Base-by-base conservation (phyloP, 2,113 vertebrate genomes). In the Sula dactylatra region DNA sequence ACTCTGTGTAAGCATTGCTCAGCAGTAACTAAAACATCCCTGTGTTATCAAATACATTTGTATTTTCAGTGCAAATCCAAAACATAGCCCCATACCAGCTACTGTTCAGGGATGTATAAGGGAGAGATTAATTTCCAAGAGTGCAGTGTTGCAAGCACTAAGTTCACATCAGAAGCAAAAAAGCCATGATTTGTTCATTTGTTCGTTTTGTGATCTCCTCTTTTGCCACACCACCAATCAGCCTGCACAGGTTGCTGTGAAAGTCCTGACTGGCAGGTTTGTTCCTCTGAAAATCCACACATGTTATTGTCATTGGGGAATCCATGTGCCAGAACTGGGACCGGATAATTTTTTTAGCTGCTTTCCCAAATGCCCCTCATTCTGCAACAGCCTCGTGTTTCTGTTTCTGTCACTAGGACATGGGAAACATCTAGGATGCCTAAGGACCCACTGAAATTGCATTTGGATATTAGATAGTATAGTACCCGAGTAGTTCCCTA, bases 251-350 rank as follows among this genome's bases (percentile, higher is more conserved):
- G n/a, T 55, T 38, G 58, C 42, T 64, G 14, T 58, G n/a, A 62
- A 6, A 50, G 15, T 76, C 42, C 27, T 91, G 59, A 12, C 26
- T 78, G 34, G 10, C 36, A 45, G 16, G 7, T 36, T 13, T 27
- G 12, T 17, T 85, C 20, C 25, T 79, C 31, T 24, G 27, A 66
- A 65, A 87, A 82, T 47, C 27, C 49, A 85, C 7, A 20, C 31
- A 26, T 56, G 14, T 6, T 0, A 0, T 7, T 66, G 21, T 24
- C 42, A 19, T 29, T 6, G 6, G 22, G 7, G 45, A 92, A 72
- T 64, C 50, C 16, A 9, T 10, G 16, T 74, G 22, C 55, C 22
- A 8, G 25, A 79, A 44, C 25, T 11, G 11, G 13, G 34, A 45
- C 13, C 29, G 31, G 25, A 52, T n/a, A 18, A 16, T 7, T 27